Conservation (phyloP, 2,888 invertebrate genomes). For the Panorpa germanica region DNA sequence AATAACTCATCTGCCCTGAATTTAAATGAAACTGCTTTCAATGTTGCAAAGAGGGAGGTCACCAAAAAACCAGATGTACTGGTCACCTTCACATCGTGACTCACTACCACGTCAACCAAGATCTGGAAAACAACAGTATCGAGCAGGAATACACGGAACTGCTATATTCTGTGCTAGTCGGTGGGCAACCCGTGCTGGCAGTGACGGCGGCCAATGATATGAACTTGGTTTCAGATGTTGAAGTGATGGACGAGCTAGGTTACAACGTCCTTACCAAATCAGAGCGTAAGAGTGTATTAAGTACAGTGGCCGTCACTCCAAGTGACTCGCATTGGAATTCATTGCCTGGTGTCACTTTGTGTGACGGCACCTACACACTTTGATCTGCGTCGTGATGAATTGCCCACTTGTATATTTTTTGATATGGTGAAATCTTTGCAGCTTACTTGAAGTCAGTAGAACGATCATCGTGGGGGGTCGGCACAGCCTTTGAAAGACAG, state of each 20-base stretch:
- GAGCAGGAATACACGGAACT: conserved; percentile 31
- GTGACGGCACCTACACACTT: no score
- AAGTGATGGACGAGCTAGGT: conserved; percentile 54
- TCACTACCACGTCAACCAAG: conserved; percentile 2
- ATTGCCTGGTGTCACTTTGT: no score
- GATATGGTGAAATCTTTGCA: conserved; percentile 19
- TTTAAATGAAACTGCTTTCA: conserved; percentile 22
- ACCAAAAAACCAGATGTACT: no score
- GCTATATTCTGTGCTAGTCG: conserved; percentile 63
- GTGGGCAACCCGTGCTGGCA: conserved; percentile 62
- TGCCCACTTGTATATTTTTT: neutral
- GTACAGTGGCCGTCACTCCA: no score
- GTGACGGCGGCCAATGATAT: conserved; percentile 67
- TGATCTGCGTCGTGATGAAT: conserved; percentile 4
- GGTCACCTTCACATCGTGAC: no score
- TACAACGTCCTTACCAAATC: conserved; percentile 65
- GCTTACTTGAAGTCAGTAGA: conserved; percentile 54
- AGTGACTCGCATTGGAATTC: no score
- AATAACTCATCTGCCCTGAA: conserved; percentile 6
- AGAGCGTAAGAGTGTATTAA: conserved; percentile 64
- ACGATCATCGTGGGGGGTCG: no score
- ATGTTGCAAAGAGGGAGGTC: no score
- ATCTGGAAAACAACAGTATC: conserved; percentile 7
- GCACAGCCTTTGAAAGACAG: no score
- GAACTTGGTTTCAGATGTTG: conserved; percentile 57